Conservation (phyloP, 2,797 vertebrate species). For the Poeciliopsis gracilis region DNA sequence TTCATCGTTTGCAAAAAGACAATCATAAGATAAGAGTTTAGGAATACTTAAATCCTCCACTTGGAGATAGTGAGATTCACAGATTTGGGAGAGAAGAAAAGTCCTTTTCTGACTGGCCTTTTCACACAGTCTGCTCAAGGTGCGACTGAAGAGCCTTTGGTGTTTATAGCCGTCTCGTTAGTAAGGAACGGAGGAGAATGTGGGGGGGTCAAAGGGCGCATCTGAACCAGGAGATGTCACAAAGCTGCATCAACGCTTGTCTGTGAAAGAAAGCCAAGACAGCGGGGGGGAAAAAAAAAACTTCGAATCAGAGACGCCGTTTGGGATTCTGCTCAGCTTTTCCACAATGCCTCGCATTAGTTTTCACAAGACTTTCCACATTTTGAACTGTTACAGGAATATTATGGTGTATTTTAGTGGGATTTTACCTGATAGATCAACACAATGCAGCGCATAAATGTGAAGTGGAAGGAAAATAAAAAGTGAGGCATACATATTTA, state of each 20-base stretch:
- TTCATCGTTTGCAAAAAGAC: not conserved
- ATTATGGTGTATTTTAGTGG: not conserved
- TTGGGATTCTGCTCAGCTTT: constrained; percentile 1
- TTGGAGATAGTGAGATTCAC: not conserved
- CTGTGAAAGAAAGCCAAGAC: constrained; percentile 10
- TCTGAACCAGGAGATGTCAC: constrained; percentile 9
- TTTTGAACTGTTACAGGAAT: not conserved
- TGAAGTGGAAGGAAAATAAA: not conserved
- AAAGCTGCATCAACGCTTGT: constrained; percentile 6
- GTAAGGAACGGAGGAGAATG: not conserved
- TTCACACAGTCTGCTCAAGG: constrained; percentile 3
- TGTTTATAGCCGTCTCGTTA: not conserved
- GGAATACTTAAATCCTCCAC: not conserved
- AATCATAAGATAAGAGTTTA: not conserved
- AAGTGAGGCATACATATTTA: not conserved
- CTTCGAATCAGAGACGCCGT: constrained; percentile 2
- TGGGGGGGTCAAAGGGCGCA: not conserved
- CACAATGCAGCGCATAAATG: not conserved
- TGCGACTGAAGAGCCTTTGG: constrained; percentile 3
- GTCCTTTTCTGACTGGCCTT: constrained; percentile 10
- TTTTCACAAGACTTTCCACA: not conserved
- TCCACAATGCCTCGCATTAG: not conserved
- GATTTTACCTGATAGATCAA: not conserved
- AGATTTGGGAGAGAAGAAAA: not conserved
- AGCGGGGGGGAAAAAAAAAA: not conserved